Evolutionary conservation across 2,888 invertebrate genomes (phyloP).

Genomic region (Muschampia plurimacula): DNA sequence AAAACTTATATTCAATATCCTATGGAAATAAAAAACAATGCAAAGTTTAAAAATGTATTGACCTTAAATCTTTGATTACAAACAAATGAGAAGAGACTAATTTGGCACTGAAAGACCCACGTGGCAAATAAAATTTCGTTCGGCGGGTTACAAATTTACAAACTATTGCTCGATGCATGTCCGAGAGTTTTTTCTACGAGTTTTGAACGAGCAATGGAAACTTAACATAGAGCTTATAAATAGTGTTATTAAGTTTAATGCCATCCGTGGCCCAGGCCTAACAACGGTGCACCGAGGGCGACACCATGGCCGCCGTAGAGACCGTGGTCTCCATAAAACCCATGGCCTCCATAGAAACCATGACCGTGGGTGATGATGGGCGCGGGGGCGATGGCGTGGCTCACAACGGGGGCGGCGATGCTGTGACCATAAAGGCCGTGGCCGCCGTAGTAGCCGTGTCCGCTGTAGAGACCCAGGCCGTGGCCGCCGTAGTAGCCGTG

Average conservation of each 20-base stretch:
- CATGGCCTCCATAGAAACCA: constrained; percentile 47
- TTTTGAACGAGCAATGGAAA: constrained; percentile 12
- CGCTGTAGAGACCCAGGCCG: constrained; percentile 53
- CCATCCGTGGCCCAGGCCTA: constrained; percentile 68
- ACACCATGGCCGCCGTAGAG: constrained; percentile 50
- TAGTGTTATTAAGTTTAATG: constrained; percentile 51
- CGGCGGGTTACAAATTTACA: constrained; percentile 28
- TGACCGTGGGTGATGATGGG: constrained; percentile 51
- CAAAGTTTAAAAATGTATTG: constrained; percentile 21
- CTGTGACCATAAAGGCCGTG: constrained; percentile 48
- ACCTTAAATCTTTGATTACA: constrained; percentile 30
- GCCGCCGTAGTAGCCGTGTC: constrained; percentile 42
- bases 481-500: constrained; percentile 54
- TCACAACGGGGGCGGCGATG: constrained; percentile 52
- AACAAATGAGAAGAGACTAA: constrained; percentile 52
- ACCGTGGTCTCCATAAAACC: constrained; percentile 48
- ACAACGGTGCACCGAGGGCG: constrained; percentile 49
- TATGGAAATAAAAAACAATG: neutral
- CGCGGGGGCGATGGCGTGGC: constrained; percentile 53
- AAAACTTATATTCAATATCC: too few species aligned
- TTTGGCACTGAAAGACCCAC: constrained; percentile 61
- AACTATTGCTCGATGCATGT: constrained; percentile 8
- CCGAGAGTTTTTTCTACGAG: constrained; percentile 16
- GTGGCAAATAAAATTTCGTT: constrained; percentile 2
- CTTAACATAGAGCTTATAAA: constrained; percentile 28